These are phyloP conservation scores for Acanthurus tractus DNA, from an alignment of 2,797 vertebrate genomes.

Conservation along the genomic window DNA sequence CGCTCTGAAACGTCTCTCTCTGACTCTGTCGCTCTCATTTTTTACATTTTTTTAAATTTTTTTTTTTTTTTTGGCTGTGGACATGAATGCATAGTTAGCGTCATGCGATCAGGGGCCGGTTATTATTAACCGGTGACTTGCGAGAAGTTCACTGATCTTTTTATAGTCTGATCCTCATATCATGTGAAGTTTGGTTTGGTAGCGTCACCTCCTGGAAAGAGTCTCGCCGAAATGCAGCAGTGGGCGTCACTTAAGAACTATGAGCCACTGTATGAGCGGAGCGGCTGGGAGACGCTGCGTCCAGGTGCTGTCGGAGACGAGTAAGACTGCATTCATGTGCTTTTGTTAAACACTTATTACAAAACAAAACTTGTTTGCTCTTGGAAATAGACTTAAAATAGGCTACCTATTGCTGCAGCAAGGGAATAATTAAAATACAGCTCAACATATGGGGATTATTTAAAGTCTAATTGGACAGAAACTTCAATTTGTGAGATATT, in stretches of 20 bases:
- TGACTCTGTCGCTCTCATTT: not conserved
- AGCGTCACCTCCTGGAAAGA: slow-evolving; percentile 64
- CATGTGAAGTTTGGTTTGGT: slow-evolving; percentile 20
- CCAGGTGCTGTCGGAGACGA: slow-evolving; percentile 38
- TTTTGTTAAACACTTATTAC: not conserved
- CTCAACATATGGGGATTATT: not conserved
- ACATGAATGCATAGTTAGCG: not conserved
- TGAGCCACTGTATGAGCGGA: not conserved
- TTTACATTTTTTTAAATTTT: rapidly evolving
- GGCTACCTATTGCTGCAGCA: not conserved
- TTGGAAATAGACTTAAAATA: not conserved
- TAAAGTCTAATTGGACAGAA: not conserved
- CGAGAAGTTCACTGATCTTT: slow-evolving; percentile 7
- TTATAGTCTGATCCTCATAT: slow-evolving; percentile 22
- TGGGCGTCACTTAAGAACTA: slow-evolving; percentile 33
- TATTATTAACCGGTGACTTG: not conserved
- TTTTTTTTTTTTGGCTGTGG: not conserved
- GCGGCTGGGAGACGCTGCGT: slow-evolving; percentile 28
- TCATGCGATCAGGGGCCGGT: not conserved
- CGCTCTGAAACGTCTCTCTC: slow-evolving; percentile 18
- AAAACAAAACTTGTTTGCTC: not conserved
- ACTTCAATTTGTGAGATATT: not conserved
- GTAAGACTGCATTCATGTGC: rapidly evolving
- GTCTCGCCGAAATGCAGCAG: slow-evolving; percentile 11
- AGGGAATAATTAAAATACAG: not conserved